phyloP scores from a whole-genome alignment of 2,888 invertebrate species.

The Balanococcus diminutus region DNA sequence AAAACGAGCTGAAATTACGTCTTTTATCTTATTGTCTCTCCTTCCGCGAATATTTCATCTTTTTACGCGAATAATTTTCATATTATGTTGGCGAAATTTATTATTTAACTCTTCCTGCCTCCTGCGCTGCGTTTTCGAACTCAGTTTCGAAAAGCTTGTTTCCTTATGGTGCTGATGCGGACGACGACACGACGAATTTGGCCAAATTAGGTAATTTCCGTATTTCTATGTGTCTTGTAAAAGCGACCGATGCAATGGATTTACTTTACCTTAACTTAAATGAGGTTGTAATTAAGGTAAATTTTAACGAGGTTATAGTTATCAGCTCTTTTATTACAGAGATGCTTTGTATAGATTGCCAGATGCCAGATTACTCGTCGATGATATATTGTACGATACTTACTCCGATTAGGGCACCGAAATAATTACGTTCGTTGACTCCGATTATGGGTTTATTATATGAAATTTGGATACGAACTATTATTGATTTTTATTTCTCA shows the following conservation, averaged over 20 bases:
- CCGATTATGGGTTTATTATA: too few relatives aligned
- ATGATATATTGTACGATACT: too few relatives aligned
- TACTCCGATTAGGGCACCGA: too few relatives aligned
- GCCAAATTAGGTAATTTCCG: neutral
- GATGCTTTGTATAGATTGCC: neutral
- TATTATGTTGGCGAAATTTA: neutral
- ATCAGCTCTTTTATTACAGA: neutral
- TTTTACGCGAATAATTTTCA: neutral
- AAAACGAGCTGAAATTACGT: neutral
- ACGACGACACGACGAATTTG: slow-evolving; percentile 3
- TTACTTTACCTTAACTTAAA: neutral
- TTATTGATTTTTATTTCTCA: too few relatives aligned
- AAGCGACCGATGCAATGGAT: neutral
- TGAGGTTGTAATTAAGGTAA: neutral
- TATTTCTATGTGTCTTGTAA: neutral
- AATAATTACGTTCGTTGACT: too few relatives aligned
- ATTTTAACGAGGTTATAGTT: neutral
- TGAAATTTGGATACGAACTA: too few relatives aligned
- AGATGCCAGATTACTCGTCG: neutral
- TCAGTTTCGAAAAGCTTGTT: slow-evolving; percentile 4
- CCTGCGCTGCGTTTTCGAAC: too few relatives aligned
- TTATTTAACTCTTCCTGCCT: neutral
- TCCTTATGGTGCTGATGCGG: neutral
- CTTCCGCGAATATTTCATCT: slow-evolving; percentile 7
- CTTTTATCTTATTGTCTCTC: slow-evolving; percentile 6